Evolutionary conservation across 2,888 invertebrate genomes (phyloP).

Genomic region (Nebria brevicollis): DNA sequence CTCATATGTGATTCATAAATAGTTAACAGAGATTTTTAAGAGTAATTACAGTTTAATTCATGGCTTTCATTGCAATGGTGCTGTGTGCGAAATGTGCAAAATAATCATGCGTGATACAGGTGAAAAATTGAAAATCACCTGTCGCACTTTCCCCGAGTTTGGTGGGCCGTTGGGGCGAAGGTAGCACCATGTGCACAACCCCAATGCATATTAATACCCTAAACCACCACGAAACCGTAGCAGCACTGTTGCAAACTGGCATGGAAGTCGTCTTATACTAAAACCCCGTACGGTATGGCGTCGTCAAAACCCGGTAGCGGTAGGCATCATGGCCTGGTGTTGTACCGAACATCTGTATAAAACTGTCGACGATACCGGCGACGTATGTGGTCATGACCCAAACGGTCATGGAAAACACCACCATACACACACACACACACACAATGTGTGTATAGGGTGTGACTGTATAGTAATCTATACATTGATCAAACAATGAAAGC

Average conservation of each 20-base stretch:
- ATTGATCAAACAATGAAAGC: slow-evolving; percentile 58
- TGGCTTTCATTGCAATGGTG: neutral
- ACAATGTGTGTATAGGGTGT: neutral
- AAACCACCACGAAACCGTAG: slow-evolving; percentile 6
- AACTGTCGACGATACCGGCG: neutral
- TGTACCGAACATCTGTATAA: slow-evolving; percentile 7
- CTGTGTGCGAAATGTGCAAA: slow-evolving; percentile 51
- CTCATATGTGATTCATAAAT: neutral
- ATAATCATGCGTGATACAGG: slow-evolving; percentile 53
- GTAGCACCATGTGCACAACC: slow-evolving; percentile 55
- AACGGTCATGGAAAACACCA: neutral
- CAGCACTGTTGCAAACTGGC: neutral
- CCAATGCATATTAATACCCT: slow-evolving; percentile 34
- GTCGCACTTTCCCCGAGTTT: slow-evolving; percentile 52
- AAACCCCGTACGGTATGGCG: too few relatives aligned
- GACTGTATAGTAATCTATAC: slow-evolving; percentile 41
- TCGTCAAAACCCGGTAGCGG: neutral
- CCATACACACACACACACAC: neutral
- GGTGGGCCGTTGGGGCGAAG: slow-evolving; percentile 64
- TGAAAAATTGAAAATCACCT: slow-evolving; percentile 49
- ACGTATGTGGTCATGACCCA: neutral
- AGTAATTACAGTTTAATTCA: too few relatives aligned
- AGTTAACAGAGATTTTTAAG: too few relatives aligned
- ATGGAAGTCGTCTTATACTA: neutral
- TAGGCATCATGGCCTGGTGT: neutral